phyloP scores from a whole-genome alignment of 2,888 invertebrate species.

The Copidosoma aretas region DNA sequence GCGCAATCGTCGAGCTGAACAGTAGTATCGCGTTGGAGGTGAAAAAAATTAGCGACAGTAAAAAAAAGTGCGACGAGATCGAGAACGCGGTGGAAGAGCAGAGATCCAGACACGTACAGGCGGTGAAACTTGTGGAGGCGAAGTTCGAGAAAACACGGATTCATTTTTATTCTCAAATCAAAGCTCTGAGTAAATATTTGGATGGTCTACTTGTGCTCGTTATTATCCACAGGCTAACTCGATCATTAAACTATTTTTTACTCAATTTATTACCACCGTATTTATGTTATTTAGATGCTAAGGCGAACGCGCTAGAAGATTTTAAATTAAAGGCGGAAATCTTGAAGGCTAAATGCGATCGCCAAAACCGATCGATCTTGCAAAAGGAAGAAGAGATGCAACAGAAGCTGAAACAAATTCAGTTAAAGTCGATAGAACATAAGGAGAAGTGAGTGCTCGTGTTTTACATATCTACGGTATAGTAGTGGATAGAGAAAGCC shows the following conservation, averaged over 20 bases:
- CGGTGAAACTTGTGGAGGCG: constrained; percentile 42
- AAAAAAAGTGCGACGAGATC: constrained; percentile 27
- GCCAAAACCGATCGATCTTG: constrained; percentile 38
- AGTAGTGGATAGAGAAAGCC: too few species aligned
- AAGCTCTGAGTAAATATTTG: constrained; percentile 54
- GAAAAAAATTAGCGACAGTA: constrained; percentile 37
- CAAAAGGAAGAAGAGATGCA: constrained; percentile 45
- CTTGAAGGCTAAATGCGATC: constrained; percentile 48
- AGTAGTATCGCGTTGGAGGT: constrained; percentile 42
- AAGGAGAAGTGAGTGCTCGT: constrained; percentile 49
- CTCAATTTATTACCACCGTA: constrained; percentile 2
- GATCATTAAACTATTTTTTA: constrained; percentile 2
- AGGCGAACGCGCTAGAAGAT: constrained; percentile 53
- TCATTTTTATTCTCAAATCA: constrained; percentile 48
- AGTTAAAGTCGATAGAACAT: constrained; percentile 49
- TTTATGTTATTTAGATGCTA: constrained; percentile 48
- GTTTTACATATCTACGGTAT: too few species aligned
- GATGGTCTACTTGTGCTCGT: too few species aligned
- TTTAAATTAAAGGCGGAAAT: constrained; percentile 47
- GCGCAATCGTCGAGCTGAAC: constrained; percentile 47
- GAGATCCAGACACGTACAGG: constrained; percentile 42
- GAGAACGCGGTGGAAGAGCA: constrained; percentile 42
- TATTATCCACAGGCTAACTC: constrained; percentile 6
- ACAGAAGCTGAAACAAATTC: constrained; percentile 43
- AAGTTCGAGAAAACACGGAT: constrained; percentile 47